Percentiles rank a stretch among this genome's conserved stretches.
Conservation (phyloP, 2,113 vertebrate genomes). For the Pelobates fuscus region DNA sequence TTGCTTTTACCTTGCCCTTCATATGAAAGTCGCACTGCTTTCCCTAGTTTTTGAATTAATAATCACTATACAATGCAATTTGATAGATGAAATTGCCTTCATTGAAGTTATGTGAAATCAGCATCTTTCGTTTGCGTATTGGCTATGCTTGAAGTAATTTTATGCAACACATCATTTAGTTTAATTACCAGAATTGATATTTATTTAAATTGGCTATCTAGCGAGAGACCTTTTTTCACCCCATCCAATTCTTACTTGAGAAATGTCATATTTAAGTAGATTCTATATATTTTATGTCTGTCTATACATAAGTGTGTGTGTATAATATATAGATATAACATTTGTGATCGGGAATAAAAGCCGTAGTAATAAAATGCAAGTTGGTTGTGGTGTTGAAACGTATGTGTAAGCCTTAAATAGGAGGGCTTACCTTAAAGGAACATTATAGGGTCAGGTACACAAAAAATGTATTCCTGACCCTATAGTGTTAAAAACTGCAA, state of each 20-base stretch:
- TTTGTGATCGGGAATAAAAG: too few species aligned
- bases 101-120: conserved; percentile 26
- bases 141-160: conserved; percentile 34
- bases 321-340: too few species aligned
- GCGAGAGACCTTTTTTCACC: not conserved
- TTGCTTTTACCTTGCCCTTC: conserved; percentile 2
- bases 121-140: conserved; percentile 20
- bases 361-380: too few species aligned
- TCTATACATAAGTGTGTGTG: too few species aligned
- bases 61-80: conserved; percentile 16
- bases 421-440: too few species aligned
- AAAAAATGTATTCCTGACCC: too few species aligned
- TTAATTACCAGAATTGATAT: conserved; percentile 39
- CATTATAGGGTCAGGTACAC: too few species aligned
- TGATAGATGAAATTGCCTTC: conserved; percentile 28
- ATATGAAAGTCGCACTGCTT: not conserved
- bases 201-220: conserved; percentile 31
- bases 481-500: too few species aligned
- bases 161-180: conserved; percentile 37
- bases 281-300: too few species aligned
- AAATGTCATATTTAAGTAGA: too few species aligned
- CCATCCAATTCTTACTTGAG: not conserved
- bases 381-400: too few species aligned
- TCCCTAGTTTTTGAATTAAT: conserved; percentile 14
- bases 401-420: too few species aligned